Conservation (phyloP, 2,888 invertebrate species). For the Spisula subtruncata region DNA sequence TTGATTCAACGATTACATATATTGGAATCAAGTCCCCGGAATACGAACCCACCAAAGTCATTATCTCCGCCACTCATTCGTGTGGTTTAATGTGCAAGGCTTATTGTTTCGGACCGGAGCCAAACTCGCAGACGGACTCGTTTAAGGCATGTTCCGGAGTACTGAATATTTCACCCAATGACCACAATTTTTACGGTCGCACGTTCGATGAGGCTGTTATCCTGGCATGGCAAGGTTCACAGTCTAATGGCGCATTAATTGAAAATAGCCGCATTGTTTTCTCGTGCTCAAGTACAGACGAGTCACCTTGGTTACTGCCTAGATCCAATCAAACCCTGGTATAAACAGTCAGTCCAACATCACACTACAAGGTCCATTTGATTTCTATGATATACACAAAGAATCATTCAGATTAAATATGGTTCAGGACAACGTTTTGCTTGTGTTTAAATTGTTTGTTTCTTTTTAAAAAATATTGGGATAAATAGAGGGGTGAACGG, state of each 20-base stretch:
- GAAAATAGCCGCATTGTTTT: constrained; percentile 19
- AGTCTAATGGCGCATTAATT: neutral
- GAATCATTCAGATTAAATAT: too few species aligned
- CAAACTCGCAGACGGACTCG: constrained; percentile 30
- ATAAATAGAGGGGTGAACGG: too few species aligned
- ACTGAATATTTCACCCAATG: constrained; percentile 68
- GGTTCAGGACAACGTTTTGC: too few species aligned
- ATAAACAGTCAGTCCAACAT: neutral
- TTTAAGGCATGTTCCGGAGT: constrained; percentile 78
- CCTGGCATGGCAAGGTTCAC: constrained; percentile 43
- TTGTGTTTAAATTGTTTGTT: too few species aligned
- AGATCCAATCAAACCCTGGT: neutral
- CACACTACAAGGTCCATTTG: too few species aligned
- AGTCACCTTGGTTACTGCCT: constrained; percentile 9
- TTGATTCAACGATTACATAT: constrained; percentile 74
- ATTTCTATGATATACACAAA: too few species aligned
- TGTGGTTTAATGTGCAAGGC: constrained; percentile 80
- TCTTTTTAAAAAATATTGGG: too few species aligned
- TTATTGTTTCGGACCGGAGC: constrained; percentile 67
- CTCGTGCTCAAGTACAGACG: neutral
- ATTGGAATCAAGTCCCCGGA: constrained; percentile 71
- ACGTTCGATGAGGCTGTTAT: constrained; percentile 60
- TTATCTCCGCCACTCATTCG: constrained; percentile 77
- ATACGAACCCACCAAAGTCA: constrained; percentile 55
- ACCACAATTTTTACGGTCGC: constrained; percentile 71